These are phyloP conservation scores for Periparus ater DNA, from an alignment of 2,797 vertebrate species.

Conservation along the genomic window DNA sequence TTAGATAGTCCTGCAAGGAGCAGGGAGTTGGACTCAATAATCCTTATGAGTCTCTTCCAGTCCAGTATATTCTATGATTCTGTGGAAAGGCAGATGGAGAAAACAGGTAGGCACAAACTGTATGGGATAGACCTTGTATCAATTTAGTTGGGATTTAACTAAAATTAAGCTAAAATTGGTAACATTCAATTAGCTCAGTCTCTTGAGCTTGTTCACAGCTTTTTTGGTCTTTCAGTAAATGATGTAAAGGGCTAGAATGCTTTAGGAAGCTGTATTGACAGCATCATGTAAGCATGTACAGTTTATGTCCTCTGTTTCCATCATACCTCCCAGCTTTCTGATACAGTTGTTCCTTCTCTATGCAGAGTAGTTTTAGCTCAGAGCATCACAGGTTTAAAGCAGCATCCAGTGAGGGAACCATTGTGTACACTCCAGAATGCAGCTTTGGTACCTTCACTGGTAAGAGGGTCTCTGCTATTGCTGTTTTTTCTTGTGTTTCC, in stretches of 20 bases:
- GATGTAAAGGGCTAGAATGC: background rate
- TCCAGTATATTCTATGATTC: background rate
- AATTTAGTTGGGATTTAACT: background rate
- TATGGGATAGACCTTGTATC: background rate
- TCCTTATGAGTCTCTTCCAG: background rate
- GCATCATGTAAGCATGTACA: background rate
- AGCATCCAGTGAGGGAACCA: background rate
- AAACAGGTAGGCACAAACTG: background rate
- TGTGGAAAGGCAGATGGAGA: background rate
- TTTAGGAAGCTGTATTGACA: background rate
- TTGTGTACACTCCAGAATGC: background rate
- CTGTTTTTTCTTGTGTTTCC: background rate
- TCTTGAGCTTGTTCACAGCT: background rate
- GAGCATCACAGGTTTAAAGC: background rate
- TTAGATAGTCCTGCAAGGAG: background rate
- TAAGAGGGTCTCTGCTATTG: background rate
- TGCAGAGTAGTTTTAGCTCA: background rate
- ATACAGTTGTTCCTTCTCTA: background rate
- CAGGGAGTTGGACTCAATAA: background rate
- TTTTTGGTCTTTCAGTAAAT: background rate
- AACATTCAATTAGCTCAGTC: background rate
- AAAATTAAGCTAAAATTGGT: background rate
- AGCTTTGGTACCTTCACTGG: background rate
- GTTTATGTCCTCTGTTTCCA: background rate
- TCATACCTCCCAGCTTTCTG: background rate